Evolutionary conservation across 2,888 invertebrate species (phyloP).

Genomic region (Zygogramma bicolorata): DNA sequence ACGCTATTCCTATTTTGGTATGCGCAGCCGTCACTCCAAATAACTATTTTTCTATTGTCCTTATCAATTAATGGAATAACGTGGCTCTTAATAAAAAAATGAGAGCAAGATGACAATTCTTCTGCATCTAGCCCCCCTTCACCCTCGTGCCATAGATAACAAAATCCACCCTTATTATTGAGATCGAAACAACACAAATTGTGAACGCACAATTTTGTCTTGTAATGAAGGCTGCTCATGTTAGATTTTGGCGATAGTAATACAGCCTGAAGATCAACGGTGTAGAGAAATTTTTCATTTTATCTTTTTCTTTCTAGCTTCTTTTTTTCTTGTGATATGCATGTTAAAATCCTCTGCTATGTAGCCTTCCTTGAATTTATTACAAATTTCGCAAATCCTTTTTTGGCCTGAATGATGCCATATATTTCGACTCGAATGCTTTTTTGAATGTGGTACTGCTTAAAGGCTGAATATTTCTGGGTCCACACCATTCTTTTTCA

Average conservation of each 20-base stretch:
- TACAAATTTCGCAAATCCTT: conserved; percentile 24
- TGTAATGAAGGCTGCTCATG: too few relatives aligned
- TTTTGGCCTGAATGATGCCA: conserved; percentile 8
- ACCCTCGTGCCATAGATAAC: too few relatives aligned
- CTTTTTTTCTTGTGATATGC: conserved; percentile 23
- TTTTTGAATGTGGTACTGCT: conserved; percentile 13
- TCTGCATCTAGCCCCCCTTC: not conserved
- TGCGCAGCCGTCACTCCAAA: too few relatives aligned
- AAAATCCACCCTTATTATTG: too few relatives aligned
- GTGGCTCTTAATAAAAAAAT: not conserved
- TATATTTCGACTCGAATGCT: conserved; percentile 9
- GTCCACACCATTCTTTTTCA: conserved; percentile 16
- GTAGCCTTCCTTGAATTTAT: conserved; percentile 17
- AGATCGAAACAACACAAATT: too few relatives aligned
- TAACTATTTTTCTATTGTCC: not conserved
- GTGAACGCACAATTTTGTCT: not conserved
- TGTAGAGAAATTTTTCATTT: not conserved
- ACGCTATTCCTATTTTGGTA: too few relatives aligned
- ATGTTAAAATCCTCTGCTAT: conserved; percentile 10
- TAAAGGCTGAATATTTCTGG: not conserved
- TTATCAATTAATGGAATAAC: too few relatives aligned
- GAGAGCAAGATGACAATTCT: not conserved
- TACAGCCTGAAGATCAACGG: not conserved
- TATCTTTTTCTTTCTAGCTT: conserved; percentile 16
- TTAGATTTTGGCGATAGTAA: not conserved